phyloP scores from a whole-genome alignment of 2,888 invertebrate species.

The Pyrocoelia pectoralis region DNA sequence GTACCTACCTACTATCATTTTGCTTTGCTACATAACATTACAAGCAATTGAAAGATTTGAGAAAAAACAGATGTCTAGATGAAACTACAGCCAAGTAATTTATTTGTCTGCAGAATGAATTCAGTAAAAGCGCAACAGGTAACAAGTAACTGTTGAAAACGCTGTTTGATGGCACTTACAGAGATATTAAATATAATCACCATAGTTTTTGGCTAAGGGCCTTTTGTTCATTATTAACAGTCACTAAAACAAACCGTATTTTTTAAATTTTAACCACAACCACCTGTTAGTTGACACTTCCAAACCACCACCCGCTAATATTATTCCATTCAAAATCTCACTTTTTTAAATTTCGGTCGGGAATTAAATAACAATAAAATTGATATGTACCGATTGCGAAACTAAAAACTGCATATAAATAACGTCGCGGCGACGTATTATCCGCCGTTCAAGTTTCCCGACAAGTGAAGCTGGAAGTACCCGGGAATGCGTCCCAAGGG shows the following conservation, averaged over 20 bases:
- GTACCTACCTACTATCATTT: no score
- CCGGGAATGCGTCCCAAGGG: constrained; percentile 46
- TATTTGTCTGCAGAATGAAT: not conserved
- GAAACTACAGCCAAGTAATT: no score
- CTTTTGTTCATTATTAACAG: not conserved
- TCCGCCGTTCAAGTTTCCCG: constrained; percentile 39
- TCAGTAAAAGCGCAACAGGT: not conserved
- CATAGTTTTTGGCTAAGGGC: not conserved
- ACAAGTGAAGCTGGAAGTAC: constrained; percentile 46
- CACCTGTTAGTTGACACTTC: constrained; percentile 3
- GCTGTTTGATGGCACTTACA: not conserved
- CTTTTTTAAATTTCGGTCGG: no score
- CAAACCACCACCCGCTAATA: not conserved
- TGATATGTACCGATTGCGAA: not conserved
- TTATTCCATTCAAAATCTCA: no score
- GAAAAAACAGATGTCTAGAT: no score
- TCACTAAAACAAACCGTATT: not conserved
- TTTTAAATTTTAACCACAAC: not conserved
- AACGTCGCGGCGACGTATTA: constrained; percentile 36
- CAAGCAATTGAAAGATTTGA: no score
- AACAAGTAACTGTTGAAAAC: not conserved
- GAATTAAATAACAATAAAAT: no score
- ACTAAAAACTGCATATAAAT: not conserved
- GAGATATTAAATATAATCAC: not conserved
- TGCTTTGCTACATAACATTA: no score